These are phyloP conservation scores for Nemurella pictetii DNA, from an alignment of 2,888 invertebrate genomes.

Conservation along the genomic window DNA sequence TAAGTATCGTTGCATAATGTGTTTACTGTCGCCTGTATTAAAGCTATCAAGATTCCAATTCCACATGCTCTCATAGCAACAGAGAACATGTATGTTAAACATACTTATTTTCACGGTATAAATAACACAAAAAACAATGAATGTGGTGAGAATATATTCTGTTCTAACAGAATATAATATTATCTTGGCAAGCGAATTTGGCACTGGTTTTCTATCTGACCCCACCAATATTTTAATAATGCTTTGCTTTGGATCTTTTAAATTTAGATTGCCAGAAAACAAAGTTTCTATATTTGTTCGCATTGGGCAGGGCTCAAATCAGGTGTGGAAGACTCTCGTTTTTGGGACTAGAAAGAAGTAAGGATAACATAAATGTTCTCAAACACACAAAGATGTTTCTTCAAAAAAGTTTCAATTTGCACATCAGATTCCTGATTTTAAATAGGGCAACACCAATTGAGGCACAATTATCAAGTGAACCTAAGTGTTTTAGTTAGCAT, in stretches of 20 bases:
- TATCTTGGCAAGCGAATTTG: not conserved
- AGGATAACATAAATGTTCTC: too few relatives aligned
- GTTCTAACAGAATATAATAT: not conserved
- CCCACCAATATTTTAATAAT: not conserved
- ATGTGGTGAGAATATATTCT: not conserved
- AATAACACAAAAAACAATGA: not conserved
- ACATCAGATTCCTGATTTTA: not conserved
- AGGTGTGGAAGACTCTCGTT: too few relatives aligned
- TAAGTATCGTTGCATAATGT: not conserved
- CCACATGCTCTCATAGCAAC: not conserved
- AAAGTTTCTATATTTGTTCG: not conserved
- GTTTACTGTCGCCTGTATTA: not conserved
- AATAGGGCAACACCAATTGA: not conserved
- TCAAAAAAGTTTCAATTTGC: too few relatives aligned
- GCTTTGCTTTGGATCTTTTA: not conserved
- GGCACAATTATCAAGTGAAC: not conserved
- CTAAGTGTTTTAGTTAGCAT: not conserved
- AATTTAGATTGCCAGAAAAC: not conserved
- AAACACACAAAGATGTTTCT: too few relatives aligned
- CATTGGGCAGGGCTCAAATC: not conserved
- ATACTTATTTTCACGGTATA: not conserved
- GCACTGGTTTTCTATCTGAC: not conserved
- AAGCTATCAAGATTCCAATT: not conserved
- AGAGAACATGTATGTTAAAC: not conserved
- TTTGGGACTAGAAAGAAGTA: too few relatives aligned